Evolutionary conservation across 2,888 invertebrate genomes (phyloP).

Genomic region (Metellina segmentata): DNA sequence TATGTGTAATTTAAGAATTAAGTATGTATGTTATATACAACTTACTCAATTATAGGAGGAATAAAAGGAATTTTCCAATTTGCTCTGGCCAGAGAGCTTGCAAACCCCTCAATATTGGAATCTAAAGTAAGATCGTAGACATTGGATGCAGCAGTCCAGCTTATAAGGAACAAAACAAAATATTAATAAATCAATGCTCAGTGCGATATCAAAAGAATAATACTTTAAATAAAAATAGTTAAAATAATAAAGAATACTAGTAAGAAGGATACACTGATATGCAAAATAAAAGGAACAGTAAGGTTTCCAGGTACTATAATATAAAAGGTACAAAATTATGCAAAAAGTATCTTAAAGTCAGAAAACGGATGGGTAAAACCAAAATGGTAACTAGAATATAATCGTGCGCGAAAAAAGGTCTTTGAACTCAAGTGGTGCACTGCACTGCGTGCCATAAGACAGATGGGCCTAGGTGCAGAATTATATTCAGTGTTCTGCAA

Average conservation of each 20-base stretch:
- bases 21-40: neutral
- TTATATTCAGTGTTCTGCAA: too few species aligned
- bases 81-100: neutral
- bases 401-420: too few species aligned
- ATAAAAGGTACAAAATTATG: too few species aligned
- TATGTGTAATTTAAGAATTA: neutral
- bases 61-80: neutral
- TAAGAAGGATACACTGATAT: too few species aligned
- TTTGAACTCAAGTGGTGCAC: too few species aligned
- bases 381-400: too few species aligned
- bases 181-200: neutral
- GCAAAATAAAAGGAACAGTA: too few species aligned
- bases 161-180: neutral
- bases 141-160: neutral
- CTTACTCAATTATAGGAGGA: neutral
- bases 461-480: too few species aligned
- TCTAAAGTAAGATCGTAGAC: neutral
- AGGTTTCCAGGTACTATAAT: too few species aligned
- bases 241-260: neutral
- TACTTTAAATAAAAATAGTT: neutral
- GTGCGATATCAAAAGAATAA: neutral
- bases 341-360: too few species aligned
- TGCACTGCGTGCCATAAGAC: too few species aligned
- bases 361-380: too few species aligned
- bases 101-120: neutral